These are phyloP conservation scores for Dolichomitus sp. DNA, from an alignment of 2,888 invertebrate genomes.

Conservation along the genomic window DNA sequence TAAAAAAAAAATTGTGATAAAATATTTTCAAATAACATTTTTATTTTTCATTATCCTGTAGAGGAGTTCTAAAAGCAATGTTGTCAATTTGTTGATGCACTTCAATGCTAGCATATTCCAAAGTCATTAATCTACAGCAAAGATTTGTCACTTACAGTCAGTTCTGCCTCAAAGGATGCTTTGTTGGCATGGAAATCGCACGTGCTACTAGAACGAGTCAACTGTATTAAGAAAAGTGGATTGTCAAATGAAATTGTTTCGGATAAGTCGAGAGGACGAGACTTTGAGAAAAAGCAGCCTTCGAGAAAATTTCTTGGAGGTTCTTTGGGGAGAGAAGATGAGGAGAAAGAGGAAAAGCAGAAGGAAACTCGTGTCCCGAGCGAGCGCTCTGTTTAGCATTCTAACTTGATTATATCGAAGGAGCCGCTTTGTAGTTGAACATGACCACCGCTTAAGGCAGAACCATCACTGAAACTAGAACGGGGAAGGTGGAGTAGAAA, in stretches of 20 bases:
- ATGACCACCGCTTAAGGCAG: constrained; percentile 6
- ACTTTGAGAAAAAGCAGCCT: neutral
- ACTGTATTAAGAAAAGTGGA: constrained; percentile 1
- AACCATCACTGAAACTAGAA: constrained; percentile 3
- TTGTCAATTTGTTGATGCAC: neutral
- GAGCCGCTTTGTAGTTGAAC: constrained; percentile 15
- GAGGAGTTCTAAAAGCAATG: no score
- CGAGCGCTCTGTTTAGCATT: constrained; percentile 58
- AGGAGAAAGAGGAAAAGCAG: neutral
- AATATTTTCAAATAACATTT: no score
- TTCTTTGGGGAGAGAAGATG: constrained; percentile 3
- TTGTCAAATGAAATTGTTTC: neutral
- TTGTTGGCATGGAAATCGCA: neutral
- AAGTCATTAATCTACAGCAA: neutral
- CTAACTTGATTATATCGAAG: constrained; percentile 70
- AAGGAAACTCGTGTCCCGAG: neutral
- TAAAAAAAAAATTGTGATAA: no score
- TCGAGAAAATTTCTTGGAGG: constrained; percentile 6
- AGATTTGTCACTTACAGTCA: neutral
- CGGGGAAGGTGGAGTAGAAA: neutral
- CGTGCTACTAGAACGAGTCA: neutral
- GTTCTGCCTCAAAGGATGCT: neutral
- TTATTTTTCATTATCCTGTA: no score
- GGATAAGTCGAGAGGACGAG: neutral
- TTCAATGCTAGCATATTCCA: neutral